Evolutionary conservation across 2,797 vertebrate genomes (phyloP).

Genomic region (Xerus rutilus): DNA sequence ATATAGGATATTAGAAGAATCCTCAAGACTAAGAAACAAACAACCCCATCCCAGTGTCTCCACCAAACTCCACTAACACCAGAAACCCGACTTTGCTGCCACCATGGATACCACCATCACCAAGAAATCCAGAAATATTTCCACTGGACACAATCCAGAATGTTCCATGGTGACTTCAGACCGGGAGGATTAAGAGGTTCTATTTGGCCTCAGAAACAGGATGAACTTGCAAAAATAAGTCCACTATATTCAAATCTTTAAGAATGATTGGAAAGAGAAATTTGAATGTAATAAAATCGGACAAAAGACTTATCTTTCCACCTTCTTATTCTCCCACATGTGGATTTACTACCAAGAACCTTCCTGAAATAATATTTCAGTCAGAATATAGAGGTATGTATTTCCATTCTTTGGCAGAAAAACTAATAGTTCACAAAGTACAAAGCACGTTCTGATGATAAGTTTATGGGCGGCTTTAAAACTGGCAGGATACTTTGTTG

Average conservation of each 20-base stretch:
- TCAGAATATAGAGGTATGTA: neutral
- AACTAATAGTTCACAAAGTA: neutral
- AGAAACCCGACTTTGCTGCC: neutral
- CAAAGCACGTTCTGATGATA: neutral
- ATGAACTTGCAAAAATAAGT: neutral
- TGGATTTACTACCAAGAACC: neutral
- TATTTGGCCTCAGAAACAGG: neutral
- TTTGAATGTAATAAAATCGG: neutral
- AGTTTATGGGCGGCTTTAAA: neutral
- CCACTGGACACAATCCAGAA: neutral
- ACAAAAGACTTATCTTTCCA: neutral
- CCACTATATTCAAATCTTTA: constrained; percentile 15
- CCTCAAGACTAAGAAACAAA: neutral
- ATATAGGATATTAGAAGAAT: neutral
- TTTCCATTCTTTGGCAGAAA: constrained; percentile 11
- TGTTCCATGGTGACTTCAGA: neutral
- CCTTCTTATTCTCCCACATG: neutral
- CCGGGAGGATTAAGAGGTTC: neutral
- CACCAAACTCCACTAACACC: neutral
- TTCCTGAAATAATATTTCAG: neutral
- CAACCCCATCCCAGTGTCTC: neutral
- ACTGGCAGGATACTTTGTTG: neutral
- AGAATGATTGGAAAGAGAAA: constrained; percentile 30
- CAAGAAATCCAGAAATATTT: no score
- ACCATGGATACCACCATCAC: no score